Conservation (phyloP, 2,113 vertebrate genomes). For the Podarcis muralis region DNA sequence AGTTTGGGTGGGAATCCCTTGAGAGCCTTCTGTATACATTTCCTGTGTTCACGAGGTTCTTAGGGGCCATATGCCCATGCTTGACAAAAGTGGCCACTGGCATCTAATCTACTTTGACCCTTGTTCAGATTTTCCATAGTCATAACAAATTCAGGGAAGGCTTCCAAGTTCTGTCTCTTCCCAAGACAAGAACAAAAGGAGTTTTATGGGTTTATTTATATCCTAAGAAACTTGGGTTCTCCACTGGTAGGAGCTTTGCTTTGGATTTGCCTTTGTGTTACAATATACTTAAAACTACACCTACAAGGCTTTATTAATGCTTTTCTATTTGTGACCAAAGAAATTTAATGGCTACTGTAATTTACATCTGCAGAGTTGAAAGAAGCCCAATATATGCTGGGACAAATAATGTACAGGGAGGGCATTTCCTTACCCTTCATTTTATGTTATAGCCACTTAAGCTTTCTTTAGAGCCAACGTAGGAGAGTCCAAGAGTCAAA, state of each 20-base stretch:
- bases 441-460: slow-evolving; percentile 28
- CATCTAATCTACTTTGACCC: neutral
- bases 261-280: neutral
- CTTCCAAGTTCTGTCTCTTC: slow-evolving; percentile 7
- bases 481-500: neutral
- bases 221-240: neutral
- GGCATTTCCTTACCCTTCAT: slow-evolving; percentile 15
- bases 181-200: slow-evolving; percentile 21
- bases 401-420: neutral
- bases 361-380: slow-evolving; percentile 13
- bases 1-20: no score
- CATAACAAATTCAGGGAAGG: slow-evolving; percentile 1
- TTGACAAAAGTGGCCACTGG: neutral
- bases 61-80: neutral
- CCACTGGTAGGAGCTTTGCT: slow-evolving; percentile 43
- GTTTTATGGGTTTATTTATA: slow-evolving; percentile 25
- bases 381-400: neutral
- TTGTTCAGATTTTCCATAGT: neutral
- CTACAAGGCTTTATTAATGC: neutral
- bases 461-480: neutral
- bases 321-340: neutral
- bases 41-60: neutral
- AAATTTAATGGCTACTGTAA: neutral
- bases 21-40: neutral
- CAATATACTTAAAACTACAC: neutral